Evolutionary conservation across 2,113 vertebrate genomes (phyloP).

Genomic region (Hystrix brachyura): DNA sequence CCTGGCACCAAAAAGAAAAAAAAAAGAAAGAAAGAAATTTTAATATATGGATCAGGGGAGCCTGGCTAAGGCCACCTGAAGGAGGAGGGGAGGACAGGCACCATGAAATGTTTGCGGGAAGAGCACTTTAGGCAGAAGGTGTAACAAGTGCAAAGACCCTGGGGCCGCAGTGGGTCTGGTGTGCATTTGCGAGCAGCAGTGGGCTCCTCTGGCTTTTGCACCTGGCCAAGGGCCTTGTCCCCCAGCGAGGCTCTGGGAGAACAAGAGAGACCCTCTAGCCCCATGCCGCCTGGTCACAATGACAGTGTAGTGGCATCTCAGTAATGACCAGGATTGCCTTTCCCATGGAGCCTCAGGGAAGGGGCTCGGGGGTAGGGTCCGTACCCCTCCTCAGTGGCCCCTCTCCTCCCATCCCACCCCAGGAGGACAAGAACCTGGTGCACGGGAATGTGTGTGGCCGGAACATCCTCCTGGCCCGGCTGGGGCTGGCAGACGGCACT

Average conservation of each 20-base stretch:
- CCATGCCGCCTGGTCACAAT: background rate
- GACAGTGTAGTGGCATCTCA: background rate
- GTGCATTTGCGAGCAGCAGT: background rate
- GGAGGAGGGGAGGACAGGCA: background rate
- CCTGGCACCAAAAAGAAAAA: background rate
- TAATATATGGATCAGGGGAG: background rate
- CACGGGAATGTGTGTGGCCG: constrained; percentile 97
- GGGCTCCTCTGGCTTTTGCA: background rate
- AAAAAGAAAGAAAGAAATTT: background rate
- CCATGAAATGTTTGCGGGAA: accelerated
- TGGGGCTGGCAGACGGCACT: constrained; percentile 89
- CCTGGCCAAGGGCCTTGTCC: background rate
- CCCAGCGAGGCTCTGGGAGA: background rate
- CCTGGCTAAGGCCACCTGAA: background rate
- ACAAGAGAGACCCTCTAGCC: background rate
- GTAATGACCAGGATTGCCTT: background rate
- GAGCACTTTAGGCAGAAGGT: background rate
- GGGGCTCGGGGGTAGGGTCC: background rate
- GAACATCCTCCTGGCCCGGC: constrained; percentile 94
- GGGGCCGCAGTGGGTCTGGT: background rate
- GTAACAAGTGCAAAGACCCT: background rate
- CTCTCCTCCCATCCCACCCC: background rate
- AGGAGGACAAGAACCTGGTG: constrained; percentile 94
- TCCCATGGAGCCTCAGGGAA: background rate
- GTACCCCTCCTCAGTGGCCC: background rate